A percentile compares a stretch with the other conserved stretches of the same genome.
phyloP scores from a whole-genome alignment of 2,113 vertebrate species.

The Nicator chloris region DNA sequence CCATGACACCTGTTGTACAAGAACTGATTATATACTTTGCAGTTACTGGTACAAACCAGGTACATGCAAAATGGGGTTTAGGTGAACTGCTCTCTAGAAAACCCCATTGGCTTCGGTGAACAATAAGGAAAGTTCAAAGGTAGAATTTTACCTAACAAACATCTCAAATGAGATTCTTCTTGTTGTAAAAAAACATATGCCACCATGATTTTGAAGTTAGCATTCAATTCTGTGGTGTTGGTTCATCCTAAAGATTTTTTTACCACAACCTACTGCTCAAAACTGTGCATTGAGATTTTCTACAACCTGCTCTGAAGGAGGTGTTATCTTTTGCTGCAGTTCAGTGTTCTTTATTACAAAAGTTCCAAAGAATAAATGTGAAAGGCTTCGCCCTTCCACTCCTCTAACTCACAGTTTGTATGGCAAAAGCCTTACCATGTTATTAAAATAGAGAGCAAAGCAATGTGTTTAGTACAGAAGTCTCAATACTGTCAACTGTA shows the following conservation, averaged over 20 bases:
- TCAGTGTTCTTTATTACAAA: not conserved
- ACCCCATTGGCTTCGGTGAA: not conserved
- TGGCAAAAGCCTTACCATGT: not conserved
- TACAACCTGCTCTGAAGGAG: not conserved
- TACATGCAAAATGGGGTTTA: not conserved
- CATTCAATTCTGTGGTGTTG: not conserved
- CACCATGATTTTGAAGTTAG: not conserved
- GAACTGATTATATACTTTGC: not conserved
- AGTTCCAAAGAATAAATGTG: not conserved
- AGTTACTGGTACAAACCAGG: not conserved
- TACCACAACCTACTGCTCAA: not conserved
- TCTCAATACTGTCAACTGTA: not conserved
- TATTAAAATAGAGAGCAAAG: not conserved
- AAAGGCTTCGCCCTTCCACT: rapidly evolving
- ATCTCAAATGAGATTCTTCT: not conserved
- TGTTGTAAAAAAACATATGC: not conserved
- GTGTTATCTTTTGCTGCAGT: not conserved
- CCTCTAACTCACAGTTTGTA: not conserved
- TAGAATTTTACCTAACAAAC: not conserved
- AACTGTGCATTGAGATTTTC: not conserved
- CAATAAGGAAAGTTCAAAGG: not conserved
- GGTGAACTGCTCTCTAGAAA: not conserved
- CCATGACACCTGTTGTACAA: too few relatives aligned
- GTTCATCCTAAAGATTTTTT: not conserved
- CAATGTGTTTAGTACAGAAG: not conserved